Evolutionary conservation across 2,888 invertebrate species (phyloP).

Genomic region (Callimorpha dominula): DNA sequence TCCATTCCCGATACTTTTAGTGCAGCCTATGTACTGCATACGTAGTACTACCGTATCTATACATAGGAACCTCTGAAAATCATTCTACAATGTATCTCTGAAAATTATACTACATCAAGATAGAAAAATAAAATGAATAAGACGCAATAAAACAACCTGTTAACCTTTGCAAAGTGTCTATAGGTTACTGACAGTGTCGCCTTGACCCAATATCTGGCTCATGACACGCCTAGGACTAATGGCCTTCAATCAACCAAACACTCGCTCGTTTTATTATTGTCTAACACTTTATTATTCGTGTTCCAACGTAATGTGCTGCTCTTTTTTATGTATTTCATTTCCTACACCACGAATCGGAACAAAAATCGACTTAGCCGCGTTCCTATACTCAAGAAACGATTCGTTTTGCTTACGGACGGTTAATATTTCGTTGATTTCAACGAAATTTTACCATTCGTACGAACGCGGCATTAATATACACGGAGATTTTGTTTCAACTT

Average conservation of each 20-base stretch:
- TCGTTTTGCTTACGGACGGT: no score
- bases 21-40: no score
- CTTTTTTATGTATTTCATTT: neutral
- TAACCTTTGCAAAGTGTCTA: conserved; percentile 74
- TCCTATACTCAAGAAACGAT: no score
- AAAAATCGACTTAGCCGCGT: no score
- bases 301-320: neutral
- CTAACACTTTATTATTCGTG: conserved; percentile 7
- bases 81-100: neutral
- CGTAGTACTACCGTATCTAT: no score
- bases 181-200: conserved; percentile 79
- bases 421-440: no score
- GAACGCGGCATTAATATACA: no score
- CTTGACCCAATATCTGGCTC: conserved; percentile 61
- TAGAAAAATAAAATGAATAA: neutral
- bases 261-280: conserved; percentile 16
- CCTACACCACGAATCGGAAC: no score
- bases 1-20: no score
- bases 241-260: conserved; percentile 43
- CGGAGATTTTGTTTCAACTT: no score
- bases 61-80: neutral
- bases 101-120: neutral
- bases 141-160: conserved; percentile 10
- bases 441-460: no score
- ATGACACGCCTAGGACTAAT: conserved; percentile 44